Evolutionary conservation across 30 jellyfish, hydroid and myxozoan genomes (phyloP), one percentile per base, ranked within the genome.

Genomic region (Hydractinia symbiolongicarpus): DNA sequence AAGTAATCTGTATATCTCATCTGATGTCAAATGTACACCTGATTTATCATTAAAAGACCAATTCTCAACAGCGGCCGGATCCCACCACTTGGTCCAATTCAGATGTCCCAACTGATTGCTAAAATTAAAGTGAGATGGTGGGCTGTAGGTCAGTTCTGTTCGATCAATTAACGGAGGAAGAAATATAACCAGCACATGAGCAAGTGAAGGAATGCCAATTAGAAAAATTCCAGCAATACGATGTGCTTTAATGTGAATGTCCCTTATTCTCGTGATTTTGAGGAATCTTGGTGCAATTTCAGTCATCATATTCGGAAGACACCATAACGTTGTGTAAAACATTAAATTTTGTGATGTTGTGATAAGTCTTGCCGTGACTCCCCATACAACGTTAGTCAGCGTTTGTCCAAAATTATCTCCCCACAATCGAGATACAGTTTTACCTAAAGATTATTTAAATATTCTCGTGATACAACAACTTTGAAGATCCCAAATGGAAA

Each of bases 81-180:
- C 83, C 83, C 83, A 75, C 20, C 52, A 50, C 83, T 75, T 75
- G 8, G 83, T 75, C 83, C 83, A 75, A 50, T 75, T 75, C 49
- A 75, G 0, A 55, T 75, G 75, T 11, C 83, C 73, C 7, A 50
- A 55, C 55, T 75, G 83, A 14, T 53, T 52, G 30, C 83, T 75
- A 44, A 14, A 52, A 76, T 75, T 75, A 5, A 75, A 75, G 13
- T 76, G 19, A 15, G 30, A 75, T 8, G 83, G 83, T 5, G 83
- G 83, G 17, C 76, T 53, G 83, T 75, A 75, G n/a, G 76, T 75
- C 55, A 75, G 7, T 55, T 75, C 51, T 4, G 83, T 21, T 40
- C 73, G 19, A 75, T 75, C 83, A 9, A 75, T 76, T 55, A 75
- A 30, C 11, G 83, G 83, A 14, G 83, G 83, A 7, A 75, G 83